Conservation (phyloP, 2,888 invertebrate genomes). For the Teleiodes luculella region DNA sequence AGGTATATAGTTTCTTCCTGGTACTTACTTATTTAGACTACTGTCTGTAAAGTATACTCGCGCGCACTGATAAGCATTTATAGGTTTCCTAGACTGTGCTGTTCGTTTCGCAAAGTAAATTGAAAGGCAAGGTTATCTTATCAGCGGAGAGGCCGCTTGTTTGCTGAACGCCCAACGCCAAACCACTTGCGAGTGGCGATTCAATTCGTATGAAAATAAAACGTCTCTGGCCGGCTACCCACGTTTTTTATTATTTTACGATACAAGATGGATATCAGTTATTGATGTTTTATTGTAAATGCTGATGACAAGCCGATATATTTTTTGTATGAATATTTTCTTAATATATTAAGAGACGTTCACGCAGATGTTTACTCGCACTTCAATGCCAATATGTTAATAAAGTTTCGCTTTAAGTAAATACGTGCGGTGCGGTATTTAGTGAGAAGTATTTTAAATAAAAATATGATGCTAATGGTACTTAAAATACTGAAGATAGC, state of each 20-base stretch:
- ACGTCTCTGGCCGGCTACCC: too few species aligned
- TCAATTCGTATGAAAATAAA: slow-evolving; percentile 32
- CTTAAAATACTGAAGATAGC: not conserved
- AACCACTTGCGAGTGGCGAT: slow-evolving; percentile 40
- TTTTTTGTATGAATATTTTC: not conserved
- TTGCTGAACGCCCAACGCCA: slow-evolving; percentile 29
- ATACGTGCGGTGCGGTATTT: not conserved
- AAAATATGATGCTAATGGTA: not conserved
- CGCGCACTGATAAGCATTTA: slow-evolving; percentile 47
- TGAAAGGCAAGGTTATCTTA: slow-evolving; percentile 78
- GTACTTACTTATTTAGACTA: slow-evolving; percentile 7
- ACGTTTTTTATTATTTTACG: not conserved
- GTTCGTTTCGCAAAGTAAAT: slow-evolving; percentile 60
- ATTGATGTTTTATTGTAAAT: not conserved
- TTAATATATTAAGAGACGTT: slow-evolving; percentile 5
- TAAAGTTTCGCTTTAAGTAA: not conserved
- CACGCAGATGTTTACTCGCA: slow-evolving; percentile 4
- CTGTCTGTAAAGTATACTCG: slow-evolving; percentile 14
- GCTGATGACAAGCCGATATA: not conserved
- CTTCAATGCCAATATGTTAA: slow-evolving; percentile 11
- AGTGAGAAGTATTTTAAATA: not conserved
- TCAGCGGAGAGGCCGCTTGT: slow-evolving; percentile 55
- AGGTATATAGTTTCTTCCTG: slow-evolving; percentile 6
- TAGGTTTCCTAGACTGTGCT: slow-evolving; percentile 40
- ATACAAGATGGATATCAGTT: not conserved